A percentile compares a stretch with the other conserved stretches of the same genome.
These are phyloP conservation scores for Geococcyx californianus DNA, from an alignment of 2,113 vertebrate species.

Conservation along the genomic window DNA sequence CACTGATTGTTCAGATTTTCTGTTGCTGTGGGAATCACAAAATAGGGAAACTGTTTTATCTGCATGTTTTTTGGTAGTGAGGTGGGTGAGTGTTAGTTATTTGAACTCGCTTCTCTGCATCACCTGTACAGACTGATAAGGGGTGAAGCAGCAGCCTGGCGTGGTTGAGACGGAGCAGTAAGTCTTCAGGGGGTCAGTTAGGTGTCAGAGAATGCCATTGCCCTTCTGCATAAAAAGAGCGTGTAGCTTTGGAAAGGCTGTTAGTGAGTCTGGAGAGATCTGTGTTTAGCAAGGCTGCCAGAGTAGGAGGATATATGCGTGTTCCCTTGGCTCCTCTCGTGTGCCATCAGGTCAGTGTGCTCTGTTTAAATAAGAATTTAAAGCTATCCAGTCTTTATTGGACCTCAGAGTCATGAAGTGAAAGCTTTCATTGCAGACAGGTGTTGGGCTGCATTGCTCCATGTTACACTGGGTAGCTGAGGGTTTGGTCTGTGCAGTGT, in stretches of 20 bases:
- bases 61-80: background rate
- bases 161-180: background rate
- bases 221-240: too few species aligned
- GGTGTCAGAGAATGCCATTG: background rate
- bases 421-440: background rate
- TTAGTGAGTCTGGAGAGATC: background rate
- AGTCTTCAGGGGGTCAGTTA: background rate
- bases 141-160: background rate
- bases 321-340: background rate
- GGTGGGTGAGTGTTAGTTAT: background rate
- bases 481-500: background rate
- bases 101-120: background rate
- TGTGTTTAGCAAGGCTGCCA: background rate
- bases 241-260: background rate
- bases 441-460: background rate
- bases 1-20: background rate
- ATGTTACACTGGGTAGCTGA: fast-evolving
- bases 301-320: background rate
- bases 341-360: background rate
- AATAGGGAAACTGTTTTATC: background rate
- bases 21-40: background rate
- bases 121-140: background rate
- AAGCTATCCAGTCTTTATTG: background rate
- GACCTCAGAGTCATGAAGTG: background rate
- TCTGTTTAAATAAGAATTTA: background rate